These are phyloP conservation scores for Falco punctatus DNA, from an alignment of 2,113 vertebrate genomes.

Conservation along the genomic window DNA sequence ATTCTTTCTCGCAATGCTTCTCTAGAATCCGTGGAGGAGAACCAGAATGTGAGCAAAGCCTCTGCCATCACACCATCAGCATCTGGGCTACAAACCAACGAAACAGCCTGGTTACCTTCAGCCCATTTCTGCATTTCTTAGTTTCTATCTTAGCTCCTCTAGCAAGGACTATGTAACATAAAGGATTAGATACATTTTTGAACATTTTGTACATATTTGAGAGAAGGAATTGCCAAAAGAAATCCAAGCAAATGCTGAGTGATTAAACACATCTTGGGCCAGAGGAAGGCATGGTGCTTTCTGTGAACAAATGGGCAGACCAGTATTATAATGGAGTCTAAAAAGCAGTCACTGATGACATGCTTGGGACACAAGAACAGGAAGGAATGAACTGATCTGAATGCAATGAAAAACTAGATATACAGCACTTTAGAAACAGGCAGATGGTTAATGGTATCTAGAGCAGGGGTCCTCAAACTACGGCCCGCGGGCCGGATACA, in stretches of 20 bases:
- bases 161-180: neutral
- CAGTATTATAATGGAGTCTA: neutral
- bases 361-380: neutral
- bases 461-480: neutral
- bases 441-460: neutral
- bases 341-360: neutral
- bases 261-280: neutral
- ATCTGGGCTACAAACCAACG: conserved; percentile 65
- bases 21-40: conserved; percentile 58
- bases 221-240: neutral
- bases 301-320: neutral
- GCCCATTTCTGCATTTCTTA: neutral
- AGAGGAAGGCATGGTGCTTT: neutral
- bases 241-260: neutral
- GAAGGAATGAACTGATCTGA: neutral
- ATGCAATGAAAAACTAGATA: neutral
- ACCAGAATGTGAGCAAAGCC: conserved; percentile 73
- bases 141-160: neutral
- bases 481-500: too few species aligned
- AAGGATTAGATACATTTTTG: neutral
- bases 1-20: conserved; percentile 32
- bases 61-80: conserved; percentile 65
- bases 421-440: neutral
- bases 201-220: neutral
- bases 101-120: conserved; percentile 1